These are phyloP conservation scores for Scyliorhinus canicula DNA, from an alignment of 2,797 vertebrate species.

Conservation along the genomic window DNA sequence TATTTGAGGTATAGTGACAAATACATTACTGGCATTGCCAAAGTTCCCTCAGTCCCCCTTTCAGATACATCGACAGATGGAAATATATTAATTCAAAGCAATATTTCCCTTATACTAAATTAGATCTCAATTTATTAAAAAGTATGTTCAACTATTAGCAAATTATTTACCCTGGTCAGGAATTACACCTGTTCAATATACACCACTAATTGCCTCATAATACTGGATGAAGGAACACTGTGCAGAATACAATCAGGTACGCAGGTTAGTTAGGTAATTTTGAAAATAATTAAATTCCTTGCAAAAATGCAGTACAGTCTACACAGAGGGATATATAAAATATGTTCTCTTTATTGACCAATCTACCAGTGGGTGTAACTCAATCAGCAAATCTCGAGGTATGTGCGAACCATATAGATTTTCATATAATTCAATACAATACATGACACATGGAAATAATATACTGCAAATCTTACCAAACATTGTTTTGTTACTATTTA, in stretches of 20 bases:
- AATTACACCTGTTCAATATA: neutral
- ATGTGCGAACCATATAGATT: neutral
- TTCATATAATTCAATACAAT: slow-evolving; percentile 6
- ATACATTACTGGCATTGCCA: neutral
- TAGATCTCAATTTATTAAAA: neutral
- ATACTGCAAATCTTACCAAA: neutral
- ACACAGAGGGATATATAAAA: no score
- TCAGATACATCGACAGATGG: neutral
- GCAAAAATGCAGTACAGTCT: no score
- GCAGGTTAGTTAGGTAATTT: neutral
- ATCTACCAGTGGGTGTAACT: neutral
- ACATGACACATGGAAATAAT: slow-evolving; percentile 10
- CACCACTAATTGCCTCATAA: neutral
- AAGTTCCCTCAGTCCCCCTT: neutral
- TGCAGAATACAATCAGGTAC: neutral
- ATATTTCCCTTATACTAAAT: neutral
- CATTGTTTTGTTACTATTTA: neutral
- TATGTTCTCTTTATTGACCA: neutral
- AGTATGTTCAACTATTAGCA: neutral
- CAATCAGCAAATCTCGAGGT: neutral
- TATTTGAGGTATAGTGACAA: neutral
- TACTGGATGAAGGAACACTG: neutral
- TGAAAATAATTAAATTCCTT: neutral
- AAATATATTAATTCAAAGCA: neutral
- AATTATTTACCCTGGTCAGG: neutral